Conservation (phyloP, 2,888 invertebrate genomes). For the Candidula unifasciata region DNA sequence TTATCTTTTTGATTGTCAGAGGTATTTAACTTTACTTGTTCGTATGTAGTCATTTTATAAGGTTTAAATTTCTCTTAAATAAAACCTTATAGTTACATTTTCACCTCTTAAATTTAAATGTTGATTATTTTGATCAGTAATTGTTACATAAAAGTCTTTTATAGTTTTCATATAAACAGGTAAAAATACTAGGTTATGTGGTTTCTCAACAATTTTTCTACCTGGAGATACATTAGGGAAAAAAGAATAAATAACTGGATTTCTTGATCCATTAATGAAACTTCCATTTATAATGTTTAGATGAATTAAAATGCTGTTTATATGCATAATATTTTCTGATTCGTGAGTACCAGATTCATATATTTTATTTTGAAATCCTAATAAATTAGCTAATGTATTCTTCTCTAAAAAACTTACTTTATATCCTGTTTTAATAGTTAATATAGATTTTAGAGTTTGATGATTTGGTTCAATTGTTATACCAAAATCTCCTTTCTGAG, state of each 20-base stretch:
- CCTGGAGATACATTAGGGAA: conserved; percentile 53
- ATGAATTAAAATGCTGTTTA: conserved; percentile 51
- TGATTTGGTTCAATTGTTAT: conserved; percentile 15
- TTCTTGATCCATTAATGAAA: conserved; percentile 33
- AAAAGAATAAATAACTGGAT: conserved; percentile 50
- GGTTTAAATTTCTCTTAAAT: conserved; percentile 50
- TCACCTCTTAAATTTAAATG: conserved; percentile 49
- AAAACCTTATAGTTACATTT: conserved; percentile 51
- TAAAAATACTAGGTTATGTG: conserved; percentile 50
- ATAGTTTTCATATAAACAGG: conserved; percentile 49
- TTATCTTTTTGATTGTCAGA: conserved; percentile 25
- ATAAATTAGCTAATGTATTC: conserved; percentile 2
- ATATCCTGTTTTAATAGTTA: conserved; percentile 8
- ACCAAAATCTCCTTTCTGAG: too few species aligned
- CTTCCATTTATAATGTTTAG: conserved; percentile 47
- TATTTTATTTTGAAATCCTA: not conserved
- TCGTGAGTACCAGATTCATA: conserved; percentile 28
- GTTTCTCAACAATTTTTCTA: conserved; percentile 52
- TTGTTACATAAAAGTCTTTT: conserved; percentile 1
- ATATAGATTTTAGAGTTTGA: conserved; percentile 5
- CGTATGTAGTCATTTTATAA: conserved; percentile 3
- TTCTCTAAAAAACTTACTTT: conserved; percentile 36
- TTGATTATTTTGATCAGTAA: conserved; percentile 53
- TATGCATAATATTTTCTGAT: conserved; percentile 49
- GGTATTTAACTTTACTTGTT: conserved; percentile 23